Conservation (phyloP, 2,888 invertebrate genomes). For the Hydraecia micacea region DNA sequence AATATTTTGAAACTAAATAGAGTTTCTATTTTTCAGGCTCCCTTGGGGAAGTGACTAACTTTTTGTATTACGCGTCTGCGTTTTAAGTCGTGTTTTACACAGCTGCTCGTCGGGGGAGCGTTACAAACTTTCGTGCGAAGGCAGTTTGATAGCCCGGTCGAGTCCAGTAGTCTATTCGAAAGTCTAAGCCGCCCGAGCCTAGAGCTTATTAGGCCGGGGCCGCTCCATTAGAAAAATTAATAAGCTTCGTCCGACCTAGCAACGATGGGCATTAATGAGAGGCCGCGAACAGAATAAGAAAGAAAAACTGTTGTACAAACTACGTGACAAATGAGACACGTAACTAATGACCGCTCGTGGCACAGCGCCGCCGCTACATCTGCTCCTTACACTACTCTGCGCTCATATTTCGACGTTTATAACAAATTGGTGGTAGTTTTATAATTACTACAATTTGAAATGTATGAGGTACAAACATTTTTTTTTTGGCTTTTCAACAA, state of each 20-base stretch:
- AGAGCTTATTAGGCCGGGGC: conserved; percentile 77
- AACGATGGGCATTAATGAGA: conserved; percentile 71
- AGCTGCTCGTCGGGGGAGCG: conserved; percentile 77
- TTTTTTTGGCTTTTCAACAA: too few relatives aligned
- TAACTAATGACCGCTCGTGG: conserved; percentile 52
- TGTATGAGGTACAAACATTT: not conserved
- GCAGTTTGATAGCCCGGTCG: conserved; percentile 73
- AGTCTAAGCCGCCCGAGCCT: conserved; percentile 35
- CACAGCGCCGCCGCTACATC: conserved; percentile 33
- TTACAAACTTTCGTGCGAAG: conserved; percentile 81
- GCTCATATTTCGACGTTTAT: conserved; percentile 21
- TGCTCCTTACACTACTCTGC: conserved; percentile 11
- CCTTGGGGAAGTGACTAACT: conserved; percentile 73
- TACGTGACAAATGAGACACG: conserved; percentile 69
- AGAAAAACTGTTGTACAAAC: conserved; percentile 69
- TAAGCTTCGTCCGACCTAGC: conserved; percentile 72
- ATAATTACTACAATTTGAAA: conserved; percentile 8
- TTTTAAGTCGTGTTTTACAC: conserved; percentile 79
- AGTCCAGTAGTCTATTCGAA: conserved; percentile 47
- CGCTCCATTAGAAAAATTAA: conserved; percentile 82
- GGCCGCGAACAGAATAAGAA: conserved; percentile 65
- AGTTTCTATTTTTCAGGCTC: conserved; percentile 66
- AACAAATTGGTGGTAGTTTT: conserved; percentile 3
- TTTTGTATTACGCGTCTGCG: conserved; percentile 76
- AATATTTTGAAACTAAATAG: conserved; percentile 65